Evolutionary conservation across 2,888 invertebrate genomes (phyloP).

Genomic region (Sinopyrophorus schimmeli): DNA sequence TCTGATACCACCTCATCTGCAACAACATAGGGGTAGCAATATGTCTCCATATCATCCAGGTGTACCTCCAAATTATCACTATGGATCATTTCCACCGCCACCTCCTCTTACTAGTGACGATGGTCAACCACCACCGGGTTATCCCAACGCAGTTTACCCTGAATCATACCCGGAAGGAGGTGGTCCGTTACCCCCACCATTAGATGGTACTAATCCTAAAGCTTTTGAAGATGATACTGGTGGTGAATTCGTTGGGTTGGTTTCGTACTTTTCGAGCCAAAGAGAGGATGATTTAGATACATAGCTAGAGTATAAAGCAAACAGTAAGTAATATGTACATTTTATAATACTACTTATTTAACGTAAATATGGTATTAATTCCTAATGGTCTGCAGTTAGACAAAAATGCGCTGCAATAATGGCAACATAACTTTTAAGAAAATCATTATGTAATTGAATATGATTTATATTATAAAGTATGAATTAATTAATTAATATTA

Average conservation of each 20-base stretch:
- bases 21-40: slow-evolving; percentile 42
- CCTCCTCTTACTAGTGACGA: slow-evolving; percentile 50
- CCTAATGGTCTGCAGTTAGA: slow-evolving; percentile 14
- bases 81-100: slow-evolving; percentile 55
- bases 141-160: slow-evolving; percentile 54
- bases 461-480: slow-evolving; percentile 19
- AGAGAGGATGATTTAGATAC: slow-evolving; percentile 85
- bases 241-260: slow-evolving; percentile 86
- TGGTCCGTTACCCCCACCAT: slow-evolving; percentile 32
- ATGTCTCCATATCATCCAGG: slow-evolving; percentile 56
- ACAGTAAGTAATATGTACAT: slow-evolving; percentile 14
- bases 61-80: slow-evolving; percentile 57
- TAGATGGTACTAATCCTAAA: slow-evolving; percentile 47
- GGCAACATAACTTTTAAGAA: slow-evolving; percentile 2
- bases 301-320: slow-evolving; percentile 54
- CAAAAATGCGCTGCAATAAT: neutral
- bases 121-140: slow-evolving; percentile 49
- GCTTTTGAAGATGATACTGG: slow-evolving; percentile 60
- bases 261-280: slow-evolving; percentile 91
- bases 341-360: slow-evolving; percentile 7
- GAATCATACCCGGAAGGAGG: slow-evolving; percentile 36
- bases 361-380: slow-evolving; percentile 15
- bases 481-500: slow-evolving; percentile 27
- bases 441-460: slow-evolving; percentile 11
- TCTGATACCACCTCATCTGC: slow-evolving; percentile 30